Evolutionary conservation across 2,113 vertebrate genomes (phyloP), one percentile per base, ranked within the genome.

Genomic region (Tragelaphus buxtoni): DNA sequence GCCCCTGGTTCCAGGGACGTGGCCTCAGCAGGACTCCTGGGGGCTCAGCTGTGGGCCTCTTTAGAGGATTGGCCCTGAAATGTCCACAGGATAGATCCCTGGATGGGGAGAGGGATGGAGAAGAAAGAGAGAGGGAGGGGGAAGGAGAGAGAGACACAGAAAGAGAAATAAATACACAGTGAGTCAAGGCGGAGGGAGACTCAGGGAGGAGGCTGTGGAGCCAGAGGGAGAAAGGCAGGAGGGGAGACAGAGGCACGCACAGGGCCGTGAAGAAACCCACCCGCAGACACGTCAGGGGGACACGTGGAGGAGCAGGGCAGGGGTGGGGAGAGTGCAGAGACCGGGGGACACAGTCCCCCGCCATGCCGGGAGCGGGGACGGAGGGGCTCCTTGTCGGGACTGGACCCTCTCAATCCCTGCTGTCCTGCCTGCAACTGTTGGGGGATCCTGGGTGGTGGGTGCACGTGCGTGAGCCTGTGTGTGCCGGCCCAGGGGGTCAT

Each of bases 81-180:
- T 88, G 92, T 98, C 99, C 99, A 99, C 98, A 98, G 98, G 98
- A 99, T 98, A 98, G 97, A 97, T 97, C 39, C 3, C n/a, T 91
- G 76, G 76, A 47, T 51, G 82, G 0, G 0, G 32, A n/a, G 26
- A 12, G 14, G 30, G 42, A 2, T 42, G 11, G 22, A 30, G 18
- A 2, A 7, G 24, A 14, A 55, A 47, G 53, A n/a, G 11, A 10
- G 32, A 5, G 32, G 9, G 28, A 10, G 32, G 7, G 13, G 3
- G 14, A 30, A 8, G 18, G 5, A 26, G 42, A 55, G 13, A 69
- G 24, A 42, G 26, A 49, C 9, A 5, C 17, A 47, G 51, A 9
- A 26, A 32, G 49, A 72, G 42, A 55, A 35, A n/a, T 42, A 26
- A 7, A 11, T 22, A 3, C 10, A 13, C 18, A 20, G n/a, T 20